Conservation (phyloP, 1,140 invertebrate species). For the Achroia grisella region DNA sequence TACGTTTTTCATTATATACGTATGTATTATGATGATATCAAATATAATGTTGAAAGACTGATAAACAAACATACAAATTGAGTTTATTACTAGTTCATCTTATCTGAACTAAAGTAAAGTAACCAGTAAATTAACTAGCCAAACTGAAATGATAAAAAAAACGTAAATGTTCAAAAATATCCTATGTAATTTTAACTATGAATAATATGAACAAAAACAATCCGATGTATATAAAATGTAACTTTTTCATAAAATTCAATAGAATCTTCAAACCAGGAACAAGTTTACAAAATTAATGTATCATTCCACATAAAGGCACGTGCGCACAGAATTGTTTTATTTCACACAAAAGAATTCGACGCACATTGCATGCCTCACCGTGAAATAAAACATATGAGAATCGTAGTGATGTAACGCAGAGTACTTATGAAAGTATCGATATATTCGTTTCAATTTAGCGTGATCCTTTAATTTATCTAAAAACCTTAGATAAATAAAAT, state of each 20-base stretch:
- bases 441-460: not conserved
- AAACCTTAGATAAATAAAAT: no score
- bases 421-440: constrained; percentile 2
- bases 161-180: no score
- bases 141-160: no score
- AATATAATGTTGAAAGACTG: no score
- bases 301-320: constrained; percentile 29
- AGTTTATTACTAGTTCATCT: constrained; percentile 24
- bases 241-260: no score
- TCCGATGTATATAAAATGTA: no score
- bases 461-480: no score
- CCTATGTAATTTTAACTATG: no score
- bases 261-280: no score
- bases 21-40: no score
- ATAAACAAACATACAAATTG: not conserved
- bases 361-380: constrained; percentile 19
- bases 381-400: constrained; percentile 44
- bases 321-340: constrained; percentile 46
- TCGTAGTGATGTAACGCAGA: constrained; percentile 22
- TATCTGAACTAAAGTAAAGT: constrained; percentile 33
- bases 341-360: constrained; percentile 34
- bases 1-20: no score
- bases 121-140: constrained; percentile 49
- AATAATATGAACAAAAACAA: no score
- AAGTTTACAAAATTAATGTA: constrained; percentile 20